Evolutionary conservation across 1,140 invertebrate genomes (phyloP), one percentile per base, ranked within the genome.

Genomic region (Drosophila yakuba): DNA sequence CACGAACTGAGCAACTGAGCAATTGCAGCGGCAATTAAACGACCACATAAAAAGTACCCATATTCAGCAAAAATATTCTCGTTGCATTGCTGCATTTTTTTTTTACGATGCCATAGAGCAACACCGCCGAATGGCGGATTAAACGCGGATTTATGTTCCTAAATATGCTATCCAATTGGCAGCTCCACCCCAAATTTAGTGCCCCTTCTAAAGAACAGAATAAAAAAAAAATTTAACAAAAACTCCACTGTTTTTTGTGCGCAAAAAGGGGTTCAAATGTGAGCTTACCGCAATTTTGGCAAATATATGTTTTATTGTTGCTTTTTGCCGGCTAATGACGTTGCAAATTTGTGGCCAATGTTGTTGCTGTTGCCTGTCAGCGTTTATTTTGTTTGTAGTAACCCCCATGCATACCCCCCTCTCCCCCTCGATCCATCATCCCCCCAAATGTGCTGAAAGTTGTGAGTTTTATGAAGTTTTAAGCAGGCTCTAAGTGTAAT

Each of bases 401-500:
- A 6, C 32, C 20, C 25, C 15, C 17, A 10, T 4, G 36, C 11
- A 11, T 3, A 3, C 4, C 2, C 2, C 11, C 17, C 6, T n/a
- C n/a, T n/a, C 0, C n/a, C 10, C 7, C 10, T 23, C 10, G 1
- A 15, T 10, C 28, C 28, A 28, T n/a, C 58, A 58, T 58, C 68
- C 63, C 35, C 48, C 32, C 48, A 54, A 50, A 71, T 35, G 68
- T 73, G 69, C 54, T 73, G 52, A 74, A 77, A 75, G 60, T 77
- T 81, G 52, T 36, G 56, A 66, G 58, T 59, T 75, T 85, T 74
- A 80, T 85, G 55, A 76, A 45, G 63, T 84, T 84, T 84, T 85
- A 85, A 85, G 77, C 77, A 84, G 72, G 55, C 47, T 63, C 61
- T 64, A 68, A 85, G 67, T 80, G 73, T 66, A 84, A 73, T 64